phyloP scores from a whole-genome alignment of 2,113 vertebrate species.

The Cisticola juncidis region DNA sequence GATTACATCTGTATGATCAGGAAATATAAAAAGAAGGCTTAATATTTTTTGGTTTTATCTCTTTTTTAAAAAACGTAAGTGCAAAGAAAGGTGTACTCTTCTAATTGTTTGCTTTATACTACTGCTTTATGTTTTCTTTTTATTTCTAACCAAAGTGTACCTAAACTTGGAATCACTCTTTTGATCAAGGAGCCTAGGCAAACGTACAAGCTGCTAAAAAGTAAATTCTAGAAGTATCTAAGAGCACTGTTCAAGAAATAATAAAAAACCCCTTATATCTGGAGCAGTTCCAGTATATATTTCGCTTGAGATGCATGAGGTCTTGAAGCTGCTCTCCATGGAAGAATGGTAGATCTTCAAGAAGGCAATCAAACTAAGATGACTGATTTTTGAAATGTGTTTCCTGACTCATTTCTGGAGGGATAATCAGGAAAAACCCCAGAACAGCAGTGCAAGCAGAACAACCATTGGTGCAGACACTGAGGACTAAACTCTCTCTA shows the following conservation, averaged over 20 bases:
- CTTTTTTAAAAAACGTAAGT: not conserved
- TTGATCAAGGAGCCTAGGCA: not conserved
- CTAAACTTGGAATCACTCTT: not conserved
- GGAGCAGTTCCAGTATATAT: not conserved
- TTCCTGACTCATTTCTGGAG: not conserved
- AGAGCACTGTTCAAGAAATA: not conserved
- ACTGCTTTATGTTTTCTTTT: not conserved
- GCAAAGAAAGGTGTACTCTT: not conserved
- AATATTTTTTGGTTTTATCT: not conserved
- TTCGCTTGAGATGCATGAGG: not conserved
- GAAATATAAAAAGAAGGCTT: not conserved
- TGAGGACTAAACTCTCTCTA: not conserved
- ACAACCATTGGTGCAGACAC: not conserved
- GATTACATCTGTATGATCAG: not conserved
- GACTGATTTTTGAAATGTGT: not conserved
- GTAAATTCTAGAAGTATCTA: not conserved
- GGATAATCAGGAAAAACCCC: not conserved
- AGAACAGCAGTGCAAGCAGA: not conserved
- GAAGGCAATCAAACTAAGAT: not conserved
- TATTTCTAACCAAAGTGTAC: not conserved
- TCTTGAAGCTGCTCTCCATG: not conserved
- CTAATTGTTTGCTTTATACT: not conserved
- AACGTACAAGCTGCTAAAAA: not conserved
- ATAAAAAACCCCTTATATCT: rapidly evolving
- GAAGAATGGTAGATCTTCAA: not conserved